phyloP scores from a whole-genome alignment of 64 coral and sea anemone species.

The Platygyra sinensis region DNA sequence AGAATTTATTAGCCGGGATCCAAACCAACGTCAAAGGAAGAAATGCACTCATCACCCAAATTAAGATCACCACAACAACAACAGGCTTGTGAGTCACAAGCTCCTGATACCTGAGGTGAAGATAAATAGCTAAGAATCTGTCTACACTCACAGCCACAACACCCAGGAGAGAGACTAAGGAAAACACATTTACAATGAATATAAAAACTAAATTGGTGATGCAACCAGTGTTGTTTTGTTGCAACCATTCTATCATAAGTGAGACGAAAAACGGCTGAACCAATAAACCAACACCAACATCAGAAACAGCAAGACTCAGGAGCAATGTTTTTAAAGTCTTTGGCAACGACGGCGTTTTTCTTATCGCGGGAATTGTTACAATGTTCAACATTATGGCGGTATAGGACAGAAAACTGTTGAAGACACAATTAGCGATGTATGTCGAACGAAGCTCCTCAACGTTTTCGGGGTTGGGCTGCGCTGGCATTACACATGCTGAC shows the following conservation, averaged over 20 bases:
- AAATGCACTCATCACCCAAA: background rate
- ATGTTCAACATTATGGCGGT: too few relatives aligned
- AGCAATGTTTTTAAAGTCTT: too few relatives aligned
- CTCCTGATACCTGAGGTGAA: conserved; percentile 13
- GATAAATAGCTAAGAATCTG: background rate
- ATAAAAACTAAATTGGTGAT: background rate
- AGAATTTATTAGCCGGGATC: background rate
- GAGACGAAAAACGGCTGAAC: background rate
- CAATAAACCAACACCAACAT: too few relatives aligned
- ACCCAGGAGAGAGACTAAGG: background rate
- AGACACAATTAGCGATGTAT: too few relatives aligned
- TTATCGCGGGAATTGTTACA: too few relatives aligned
- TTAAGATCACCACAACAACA: background rate
- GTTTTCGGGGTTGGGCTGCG: too few relatives aligned
- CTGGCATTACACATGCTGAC: too few relatives aligned
- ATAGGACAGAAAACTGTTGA: too few relatives aligned
- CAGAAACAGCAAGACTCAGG: too few relatives aligned
- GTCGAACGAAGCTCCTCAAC: too few relatives aligned
- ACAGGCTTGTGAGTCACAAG: conserved; percentile 5
- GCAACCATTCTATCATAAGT: background rate
- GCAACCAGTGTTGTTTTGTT: background rate
- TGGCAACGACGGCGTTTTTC: too few relatives aligned
- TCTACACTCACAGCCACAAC: background rate
- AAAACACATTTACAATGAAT: background rate
- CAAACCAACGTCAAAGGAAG: background rate